A percentile compares a stretch with the other conserved stretches of the same genome.
Conservation (phyloP, 2,113 vertebrate genomes). For the Herpailurus yagouaroundi region DNA sequence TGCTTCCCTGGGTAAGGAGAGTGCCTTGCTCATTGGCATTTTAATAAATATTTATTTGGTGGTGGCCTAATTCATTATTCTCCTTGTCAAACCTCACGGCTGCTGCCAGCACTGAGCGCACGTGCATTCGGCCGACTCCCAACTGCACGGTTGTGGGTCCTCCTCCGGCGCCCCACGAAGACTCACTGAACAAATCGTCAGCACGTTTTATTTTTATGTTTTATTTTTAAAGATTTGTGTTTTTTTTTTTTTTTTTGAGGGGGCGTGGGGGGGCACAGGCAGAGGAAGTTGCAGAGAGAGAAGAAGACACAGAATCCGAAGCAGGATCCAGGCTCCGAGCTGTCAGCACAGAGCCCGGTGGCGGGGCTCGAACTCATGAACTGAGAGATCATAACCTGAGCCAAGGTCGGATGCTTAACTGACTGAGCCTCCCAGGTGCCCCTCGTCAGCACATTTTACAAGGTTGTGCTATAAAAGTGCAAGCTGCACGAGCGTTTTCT, state of each 20-base stretch:
- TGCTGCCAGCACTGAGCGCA: not conserved
- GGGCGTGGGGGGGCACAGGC: too few relatives aligned
- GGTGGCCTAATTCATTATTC: not conserved
- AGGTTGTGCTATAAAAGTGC: fast-evolving
- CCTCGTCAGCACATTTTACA: not conserved
- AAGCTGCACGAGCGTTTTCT: not conserved
- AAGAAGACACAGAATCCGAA: too few relatives aligned
- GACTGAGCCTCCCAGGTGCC: too few relatives aligned
- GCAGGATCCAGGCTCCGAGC: too few relatives aligned
- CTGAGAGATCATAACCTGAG: too few relatives aligned
- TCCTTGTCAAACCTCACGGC: not conserved
- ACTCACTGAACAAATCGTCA: fast-evolving
- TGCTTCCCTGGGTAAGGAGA: not conserved
- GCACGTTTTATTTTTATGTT: not conserved
- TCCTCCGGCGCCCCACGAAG: fast-evolving
- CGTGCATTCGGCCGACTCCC: fast-evolving
- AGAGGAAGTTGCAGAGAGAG: too few relatives aligned
- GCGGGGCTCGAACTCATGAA: too few relatives aligned
- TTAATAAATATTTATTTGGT: constrained; percentile 8
- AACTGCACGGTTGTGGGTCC: not conserved
- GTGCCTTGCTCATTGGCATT: not conserved
- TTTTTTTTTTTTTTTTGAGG: too few relatives aligned
- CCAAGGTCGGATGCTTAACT: too few relatives aligned
- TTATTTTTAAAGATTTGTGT: too few relatives aligned
- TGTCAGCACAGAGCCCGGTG: too few relatives aligned